Evolutionary conservation across 1,140 invertebrate species (phyloP).

Genomic region (Drosophila arizonae): DNA sequence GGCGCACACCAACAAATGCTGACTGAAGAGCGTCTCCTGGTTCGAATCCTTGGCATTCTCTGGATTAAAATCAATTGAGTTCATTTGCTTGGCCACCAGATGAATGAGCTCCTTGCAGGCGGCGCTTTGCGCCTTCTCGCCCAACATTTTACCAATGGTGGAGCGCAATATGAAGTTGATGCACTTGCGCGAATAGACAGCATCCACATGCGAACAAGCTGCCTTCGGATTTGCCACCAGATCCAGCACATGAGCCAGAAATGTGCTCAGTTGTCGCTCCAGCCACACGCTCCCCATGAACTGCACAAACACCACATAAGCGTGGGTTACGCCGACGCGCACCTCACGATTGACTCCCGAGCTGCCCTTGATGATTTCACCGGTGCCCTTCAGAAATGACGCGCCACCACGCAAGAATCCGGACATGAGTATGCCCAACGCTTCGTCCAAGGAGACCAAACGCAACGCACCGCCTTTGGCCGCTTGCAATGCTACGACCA

Average conservation of each 20-base stretch:
- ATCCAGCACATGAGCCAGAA: conserved; percentile 95
- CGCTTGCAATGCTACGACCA: conserved; percentile 52
- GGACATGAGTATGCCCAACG: conserved; percentile 94
- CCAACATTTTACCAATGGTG: conserved; percentile 95
- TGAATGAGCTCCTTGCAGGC: conserved; percentile 97
- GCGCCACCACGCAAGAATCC: conserved; percentile 97
- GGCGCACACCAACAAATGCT: conserved; percentile 96
- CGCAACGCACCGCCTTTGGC: conserved; percentile 74
- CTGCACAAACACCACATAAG: conserved; percentile 96
- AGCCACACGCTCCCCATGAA: conserved; percentile 96
- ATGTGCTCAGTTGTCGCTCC: conserved; percentile 93
- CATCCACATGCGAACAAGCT: conserved; percentile 97
- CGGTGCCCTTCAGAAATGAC: conserved; percentile 96
- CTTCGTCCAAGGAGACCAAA: conserved; percentile 94
- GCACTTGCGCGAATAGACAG: conserved; percentile 98
- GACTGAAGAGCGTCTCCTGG: conserved; percentile 94
- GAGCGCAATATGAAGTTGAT: conserved; percentile 97
- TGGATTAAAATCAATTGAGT: conserved; percentile 94
- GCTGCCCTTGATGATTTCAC: conserved; percentile 97
- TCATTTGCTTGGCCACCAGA: conserved; percentile 97
- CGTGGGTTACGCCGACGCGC: conserved; percentile 96
- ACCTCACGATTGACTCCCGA: conserved; percentile 97
- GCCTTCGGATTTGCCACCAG: conserved; percentile 96
- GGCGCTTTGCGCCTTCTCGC: conserved; percentile 97
- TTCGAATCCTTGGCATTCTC: conserved; percentile 95